These are phyloP conservation scores for Ligdia adustata DNA, from an alignment of 2,888 invertebrate species.

Conservation along the genomic window DNA sequence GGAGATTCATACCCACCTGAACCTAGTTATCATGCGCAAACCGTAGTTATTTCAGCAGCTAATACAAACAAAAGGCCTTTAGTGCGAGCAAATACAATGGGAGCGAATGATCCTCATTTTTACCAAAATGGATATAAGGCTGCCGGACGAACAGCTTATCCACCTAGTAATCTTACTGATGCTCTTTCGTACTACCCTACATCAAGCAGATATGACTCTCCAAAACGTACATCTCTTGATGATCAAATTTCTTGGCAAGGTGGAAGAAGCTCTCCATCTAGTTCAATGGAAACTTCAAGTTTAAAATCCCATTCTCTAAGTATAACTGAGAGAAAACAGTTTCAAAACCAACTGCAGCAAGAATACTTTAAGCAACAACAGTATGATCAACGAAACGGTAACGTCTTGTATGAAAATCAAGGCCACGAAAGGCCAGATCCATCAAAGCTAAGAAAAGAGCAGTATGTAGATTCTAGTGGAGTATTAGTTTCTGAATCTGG, in stretches of 20 bases:
- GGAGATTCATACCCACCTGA: constrained; percentile 80
- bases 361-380: constrained; percentile 82
- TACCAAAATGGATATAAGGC: constrained; percentile 87
- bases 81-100: constrained; percentile 84
- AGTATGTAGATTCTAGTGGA: constrained; percentile 70
- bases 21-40: constrained; percentile 83
- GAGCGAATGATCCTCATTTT: constrained; percentile 77
- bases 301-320: constrained; percentile 84
- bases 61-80: constrained; percentile 75
- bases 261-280: constrained; percentile 84
- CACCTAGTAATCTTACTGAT: constrained; percentile 90
- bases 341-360: constrained; percentile 81
- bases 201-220: constrained; percentile 85
- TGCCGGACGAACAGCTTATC: constrained; percentile 87
- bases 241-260: constrained; percentile 86
- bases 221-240: constrained; percentile 82
- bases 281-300: constrained; percentile 84
- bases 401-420: constrained; percentile 67
- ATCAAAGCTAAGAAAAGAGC: constrained; percentile 67
- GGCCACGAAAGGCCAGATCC: constrained; percentile 64
- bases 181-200: constrained; percentile 93
- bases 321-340: constrained; percentile 81
- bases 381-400: constrained; percentile 79
- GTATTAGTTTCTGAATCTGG: constrained; percentile 91
- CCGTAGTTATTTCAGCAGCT: constrained; percentile 74